Percentiles rank a stretch among this genome's conserved stretches.
phyloP scores from a whole-genome alignment of 2,113 vertebrate genomes.

The Ameiurus melas region DNA sequence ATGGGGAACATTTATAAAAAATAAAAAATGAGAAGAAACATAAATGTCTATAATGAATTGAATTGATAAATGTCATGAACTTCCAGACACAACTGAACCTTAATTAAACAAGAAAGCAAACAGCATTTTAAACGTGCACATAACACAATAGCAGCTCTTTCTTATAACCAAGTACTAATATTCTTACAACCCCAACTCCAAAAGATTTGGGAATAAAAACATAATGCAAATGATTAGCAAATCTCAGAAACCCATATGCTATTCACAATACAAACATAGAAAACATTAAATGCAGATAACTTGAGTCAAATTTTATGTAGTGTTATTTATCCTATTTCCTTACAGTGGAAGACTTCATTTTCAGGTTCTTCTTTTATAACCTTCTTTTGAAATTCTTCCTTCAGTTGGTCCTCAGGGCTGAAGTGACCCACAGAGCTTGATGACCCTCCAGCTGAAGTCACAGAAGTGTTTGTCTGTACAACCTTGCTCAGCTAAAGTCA shows the following conservation, averaged over 20 bases:
- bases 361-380: constrained; percentile 2
- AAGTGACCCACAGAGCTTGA: not conserved
- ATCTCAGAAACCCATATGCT: too few species aligned
- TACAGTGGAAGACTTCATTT: not conserved
- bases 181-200: too few species aligned
- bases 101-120: not conserved
- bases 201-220: too few species aligned
- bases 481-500: not conserved
- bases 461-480: not conserved
- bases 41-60: not conserved
- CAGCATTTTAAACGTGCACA: too few species aligned
- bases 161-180: too few species aligned
- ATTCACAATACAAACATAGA: too few species aligned
- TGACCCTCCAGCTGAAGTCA: not conserved
- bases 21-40: not conserved
- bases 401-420: not conserved
- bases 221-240: too few species aligned
- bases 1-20: not conserved
- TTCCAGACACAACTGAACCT: not conserved
- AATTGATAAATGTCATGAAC: not conserved
- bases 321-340: not conserved
- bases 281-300: not conserved
- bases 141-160: too few species aligned
- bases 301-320: not conserved
- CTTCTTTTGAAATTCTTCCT: not conserved